Evolutionary conservation across 2,888 invertebrate genomes (phyloP).

Genomic region (Clepsis dumicolana): DNA sequence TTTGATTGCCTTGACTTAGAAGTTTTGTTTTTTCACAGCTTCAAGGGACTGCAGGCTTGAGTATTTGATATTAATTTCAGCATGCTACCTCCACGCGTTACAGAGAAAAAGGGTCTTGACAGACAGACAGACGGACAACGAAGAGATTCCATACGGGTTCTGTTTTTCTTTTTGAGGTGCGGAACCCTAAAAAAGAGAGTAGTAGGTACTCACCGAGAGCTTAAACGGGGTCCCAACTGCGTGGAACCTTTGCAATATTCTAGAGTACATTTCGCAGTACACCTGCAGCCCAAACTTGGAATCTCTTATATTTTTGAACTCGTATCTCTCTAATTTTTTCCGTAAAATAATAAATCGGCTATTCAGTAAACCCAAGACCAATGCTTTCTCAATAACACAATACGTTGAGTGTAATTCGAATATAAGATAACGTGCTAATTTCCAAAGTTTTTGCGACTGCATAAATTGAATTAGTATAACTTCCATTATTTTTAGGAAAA

Average conservation of each 20-base stretch:
- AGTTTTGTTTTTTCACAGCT: too few relatives aligned
- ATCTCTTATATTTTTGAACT: not conserved
- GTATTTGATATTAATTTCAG: too few relatives aligned
- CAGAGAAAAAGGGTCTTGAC: too few relatives aligned
- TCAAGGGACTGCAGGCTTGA: too few relatives aligned
- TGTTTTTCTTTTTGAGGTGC: too few relatives aligned
- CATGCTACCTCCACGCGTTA: too few relatives aligned
- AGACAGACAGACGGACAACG: too few relatives aligned
- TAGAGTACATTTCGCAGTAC: not conserved
- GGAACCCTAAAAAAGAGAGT: too few relatives aligned
- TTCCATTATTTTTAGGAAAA: not conserved
- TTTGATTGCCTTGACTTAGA: too few relatives aligned
- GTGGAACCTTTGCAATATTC: not conserved
- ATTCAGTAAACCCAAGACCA: not conserved
- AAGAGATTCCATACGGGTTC: too few relatives aligned
- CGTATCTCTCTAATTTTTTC: conserved; percentile 5
- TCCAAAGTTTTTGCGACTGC: not conserved
- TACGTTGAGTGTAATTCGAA: not conserved
- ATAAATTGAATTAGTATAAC: not conserved
- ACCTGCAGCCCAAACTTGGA: not conserved
- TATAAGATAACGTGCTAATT: not conserved
- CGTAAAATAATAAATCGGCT: not conserved
- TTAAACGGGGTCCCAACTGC: not conserved
- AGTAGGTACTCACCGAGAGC: not conserved
- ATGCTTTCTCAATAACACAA: not conserved